phyloP scores from a whole-genome alignment of 2,797 vertebrate species.

The Triplophysa yarkandensis region DNA sequence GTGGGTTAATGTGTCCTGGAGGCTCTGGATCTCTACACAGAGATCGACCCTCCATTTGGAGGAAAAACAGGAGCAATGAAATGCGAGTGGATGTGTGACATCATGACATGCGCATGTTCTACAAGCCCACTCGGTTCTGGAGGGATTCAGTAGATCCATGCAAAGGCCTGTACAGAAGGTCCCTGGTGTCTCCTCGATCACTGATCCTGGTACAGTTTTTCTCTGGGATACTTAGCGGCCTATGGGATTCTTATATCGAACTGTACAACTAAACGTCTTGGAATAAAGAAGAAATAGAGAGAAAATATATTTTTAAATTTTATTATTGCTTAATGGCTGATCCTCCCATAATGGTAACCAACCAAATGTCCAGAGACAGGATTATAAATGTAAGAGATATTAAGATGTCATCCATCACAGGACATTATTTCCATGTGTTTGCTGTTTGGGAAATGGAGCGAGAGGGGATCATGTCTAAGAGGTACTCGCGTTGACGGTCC shows the following conservation, averaged over 20 bases:
- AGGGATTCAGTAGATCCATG: slow-evolving; percentile 30
- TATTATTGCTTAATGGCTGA: slow-evolving; percentile 62
- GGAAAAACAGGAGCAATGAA: neutral
- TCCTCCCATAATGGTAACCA: slow-evolving; percentile 60
- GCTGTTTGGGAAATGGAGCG: slow-evolving; percentile 95
- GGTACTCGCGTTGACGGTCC: slow-evolving; percentile 97
- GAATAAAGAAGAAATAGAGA: slow-evolving; percentile 33
- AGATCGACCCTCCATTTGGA: slow-evolving; percentile 16
- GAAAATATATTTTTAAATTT: slow-evolving; percentile 34
- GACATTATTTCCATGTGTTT: slow-evolving; percentile 93
- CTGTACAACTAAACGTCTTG: slow-evolving; percentile 26
- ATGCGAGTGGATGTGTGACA: neutral
- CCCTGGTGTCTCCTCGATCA: slow-evolving; percentile 2
- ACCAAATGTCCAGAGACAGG: slow-evolving; percentile 56
- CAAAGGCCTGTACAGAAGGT: slow-evolving; percentile 37
- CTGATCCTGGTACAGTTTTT: slow-evolving; percentile 33
- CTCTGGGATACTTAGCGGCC: slow-evolving; percentile 4
- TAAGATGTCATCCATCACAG: slow-evolving; percentile 53
- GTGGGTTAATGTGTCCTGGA: slow-evolving; percentile 12
- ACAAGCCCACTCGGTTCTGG: slow-evolving; percentile 22
- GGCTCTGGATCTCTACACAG: neutral
- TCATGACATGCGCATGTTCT: slow-evolving; percentile 9
- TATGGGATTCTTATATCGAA: slow-evolving; percentile 6
- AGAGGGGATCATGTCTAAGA: slow-evolving; percentile 98
- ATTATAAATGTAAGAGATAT: slow-evolving; percentile 53